phyloP scores from a whole-genome alignment of 2,888 invertebrate genomes.

The Anthophora plumipes region DNA sequence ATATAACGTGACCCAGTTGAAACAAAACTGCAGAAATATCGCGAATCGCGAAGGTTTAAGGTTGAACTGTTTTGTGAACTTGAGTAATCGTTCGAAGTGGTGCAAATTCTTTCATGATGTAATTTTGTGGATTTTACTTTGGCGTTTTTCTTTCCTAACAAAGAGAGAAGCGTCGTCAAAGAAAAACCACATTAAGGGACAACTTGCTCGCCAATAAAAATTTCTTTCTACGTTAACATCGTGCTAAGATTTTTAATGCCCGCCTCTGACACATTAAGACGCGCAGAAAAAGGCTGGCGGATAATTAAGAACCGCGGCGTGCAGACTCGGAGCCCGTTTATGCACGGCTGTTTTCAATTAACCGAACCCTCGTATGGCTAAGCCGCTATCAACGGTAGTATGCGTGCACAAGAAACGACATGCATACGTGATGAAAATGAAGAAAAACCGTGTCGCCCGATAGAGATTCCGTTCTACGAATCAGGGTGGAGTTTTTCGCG shows the following conservation, averaged over 20 bases:
- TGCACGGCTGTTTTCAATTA: constrained; percentile 66
- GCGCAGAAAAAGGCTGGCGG: constrained; percentile 34
- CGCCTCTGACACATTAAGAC: constrained; percentile 19
- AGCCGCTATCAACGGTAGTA: constrained; percentile 18
- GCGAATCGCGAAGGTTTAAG: too few relatives aligned
- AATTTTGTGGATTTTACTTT: neutral
- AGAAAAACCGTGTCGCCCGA: constrained; percentile 23
- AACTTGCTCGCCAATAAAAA: neutral
- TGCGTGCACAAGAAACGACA: constrained; percentile 18
- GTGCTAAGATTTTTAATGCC: constrained; percentile 29
- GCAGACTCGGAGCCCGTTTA: constrained; percentile 46
- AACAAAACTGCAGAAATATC: too few relatives aligned
- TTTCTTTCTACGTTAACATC: constrained; percentile 12
- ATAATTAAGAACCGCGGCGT: constrained; percentile 56
- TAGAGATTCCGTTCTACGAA: neutral
- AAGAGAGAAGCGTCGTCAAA: neutral
- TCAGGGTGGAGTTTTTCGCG: neutral
- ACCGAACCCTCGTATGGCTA: constrained; percentile 46
- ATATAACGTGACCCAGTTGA: too few relatives aligned
- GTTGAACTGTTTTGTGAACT: too few relatives aligned
- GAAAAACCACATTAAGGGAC: neutral
- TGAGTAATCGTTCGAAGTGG: too few relatives aligned
- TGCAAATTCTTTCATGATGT: constrained; percentile 9
- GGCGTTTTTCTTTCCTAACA: neutral
- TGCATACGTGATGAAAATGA: constrained; percentile 25